Percentiles rank a stretch among this genome's conserved stretches.
These are phyloP conservation scores for Himantopus leucocephalus DNA, from an alignment of 2,113 vertebrate species.

Conservation along the genomic window DNA sequence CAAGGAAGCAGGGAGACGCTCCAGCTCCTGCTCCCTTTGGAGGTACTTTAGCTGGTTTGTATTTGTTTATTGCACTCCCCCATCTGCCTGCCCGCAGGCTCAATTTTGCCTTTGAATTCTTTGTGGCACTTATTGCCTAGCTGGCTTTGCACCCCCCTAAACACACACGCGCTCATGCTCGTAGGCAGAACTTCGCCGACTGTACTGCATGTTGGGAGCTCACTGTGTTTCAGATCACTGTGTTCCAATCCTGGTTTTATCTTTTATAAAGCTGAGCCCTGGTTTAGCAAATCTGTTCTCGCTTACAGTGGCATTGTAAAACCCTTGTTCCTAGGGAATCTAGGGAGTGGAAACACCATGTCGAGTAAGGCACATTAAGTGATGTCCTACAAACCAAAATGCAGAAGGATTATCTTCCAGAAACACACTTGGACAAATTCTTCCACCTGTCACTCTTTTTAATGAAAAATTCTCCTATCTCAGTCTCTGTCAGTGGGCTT, in stretches of 20 bases:
- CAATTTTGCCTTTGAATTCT: not conserved
- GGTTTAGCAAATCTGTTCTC: not conserved
- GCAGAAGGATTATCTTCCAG: not conserved
- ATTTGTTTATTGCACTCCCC: not conserved
- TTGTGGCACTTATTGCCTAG: not conserved
- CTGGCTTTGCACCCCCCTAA: not conserved
- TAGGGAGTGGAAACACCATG: fast-evolving
- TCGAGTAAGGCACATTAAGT: not conserved
- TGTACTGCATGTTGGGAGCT: not conserved
- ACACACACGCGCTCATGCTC: not conserved
- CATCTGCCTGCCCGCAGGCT: not conserved
- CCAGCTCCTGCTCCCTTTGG: not conserved
- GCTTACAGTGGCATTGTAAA: not conserved
- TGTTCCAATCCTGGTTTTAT: not conserved
- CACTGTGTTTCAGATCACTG: not conserved
- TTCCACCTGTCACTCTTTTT: constrained; percentile 2
- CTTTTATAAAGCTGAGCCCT: not conserved
- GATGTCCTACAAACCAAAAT: not conserved
- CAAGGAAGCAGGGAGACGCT: not conserved
- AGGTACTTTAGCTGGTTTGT: not conserved
- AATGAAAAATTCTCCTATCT: constrained; percentile 17
- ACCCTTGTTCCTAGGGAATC: not conserved
- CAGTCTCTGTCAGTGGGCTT: not conserved
- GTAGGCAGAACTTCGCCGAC: not conserved
- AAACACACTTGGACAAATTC: not conserved